Base-by-base conservation (phyloP, 2,888 invertebrate genomes). In the Eristalinus sepulchralis region DNA sequence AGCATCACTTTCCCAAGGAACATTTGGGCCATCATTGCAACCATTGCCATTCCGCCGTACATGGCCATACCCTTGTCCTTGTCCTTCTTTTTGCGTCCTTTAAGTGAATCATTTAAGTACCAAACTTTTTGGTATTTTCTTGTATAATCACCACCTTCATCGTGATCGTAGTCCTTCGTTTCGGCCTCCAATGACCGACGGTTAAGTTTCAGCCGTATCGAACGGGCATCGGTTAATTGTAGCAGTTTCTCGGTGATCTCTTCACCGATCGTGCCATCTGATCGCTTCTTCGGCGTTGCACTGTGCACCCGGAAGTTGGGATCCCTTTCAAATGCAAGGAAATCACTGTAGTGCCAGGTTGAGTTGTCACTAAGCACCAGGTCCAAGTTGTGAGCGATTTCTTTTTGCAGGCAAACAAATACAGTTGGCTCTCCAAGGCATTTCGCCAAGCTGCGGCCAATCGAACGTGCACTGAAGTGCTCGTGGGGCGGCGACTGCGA, bases 1-100 rank as follows among this genome's bases (percentile, higher is more conserved):
- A 95, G 93, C 6, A 95, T 95, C 80, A 96, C 94, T 92, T 95
- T 95, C 31, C 95, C 95, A 90, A 95, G 94, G 83, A 95, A 94
- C 92, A 95, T 92, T 91, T 95, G 95, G 1, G 94, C 94, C 91
- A 95, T 92, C 93, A 95, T 94, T 57, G 94, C 95, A 85, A 94
- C 93, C 91, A 95, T 93, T 13, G 94, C 95, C 87, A 95, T 91
- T 83, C 94, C 95, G 77, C 94, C 94, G 92, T 95, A 93, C 92
- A 95, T 93, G 90, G 95, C 91, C 91, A 94, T 93, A 76, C 94
- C 93, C 89, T 92, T 91, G 89, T 92, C 89, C 90, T 92, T 90
- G 85, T 89, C 88, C 89, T 91, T 91, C 90, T 93, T 92, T 91
- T 94, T 94, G 88, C 95, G 93, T 88, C 94, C 94, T 94, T 91